Percentiles rank a stretch among this genome's conserved stretches.
phyloP scores from a whole-genome alignment of 2,113 vertebrate species.

The Pteruthius melanotis region DNA sequence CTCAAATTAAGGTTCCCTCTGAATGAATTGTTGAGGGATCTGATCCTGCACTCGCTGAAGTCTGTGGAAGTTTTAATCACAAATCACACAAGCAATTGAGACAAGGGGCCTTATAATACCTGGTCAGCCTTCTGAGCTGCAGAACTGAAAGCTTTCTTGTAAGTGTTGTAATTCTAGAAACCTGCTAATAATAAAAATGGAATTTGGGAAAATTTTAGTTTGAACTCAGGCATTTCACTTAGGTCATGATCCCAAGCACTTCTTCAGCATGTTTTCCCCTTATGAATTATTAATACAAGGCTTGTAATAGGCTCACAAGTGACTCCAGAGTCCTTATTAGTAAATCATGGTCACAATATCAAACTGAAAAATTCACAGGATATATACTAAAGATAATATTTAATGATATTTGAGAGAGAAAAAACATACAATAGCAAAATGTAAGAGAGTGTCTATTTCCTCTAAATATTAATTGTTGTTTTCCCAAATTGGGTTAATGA shows the following conservation, averaged over 20 bases:
- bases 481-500: neutral
- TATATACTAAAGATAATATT: neutral
- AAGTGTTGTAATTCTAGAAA: conserved; percentile 44
- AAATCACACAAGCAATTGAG: neutral
- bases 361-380: conserved; percentile 23
- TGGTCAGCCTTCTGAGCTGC: neutral
- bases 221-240: conserved; percentile 35
- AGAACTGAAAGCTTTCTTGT: conserved; percentile 20
- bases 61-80: conserved; percentile 28
- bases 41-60: conserved; percentile 13
- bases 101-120: conserved; percentile 12
- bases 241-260: conserved; percentile 62
- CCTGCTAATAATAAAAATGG: conserved; percentile 55
- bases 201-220: conserved; percentile 45
- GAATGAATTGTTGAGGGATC: conserved; percentile 3
- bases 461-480: neutral
- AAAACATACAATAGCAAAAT: neutral
- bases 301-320: conserved; percentile 36
- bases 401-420: neutral
- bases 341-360: conserved; percentile 47
- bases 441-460: neutral
- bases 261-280: conserved; percentile 39
- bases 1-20: conserved; percentile 26
- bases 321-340: conserved; percentile 54
- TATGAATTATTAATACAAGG: conserved; percentile 73